A percentile compares a stretch with the other conserved stretches of the same genome.
These are phyloP conservation scores for Sebastolobus altivelis DNA, from an alignment of 2,797 vertebrate genomes.

Conservation along the genomic window DNA sequence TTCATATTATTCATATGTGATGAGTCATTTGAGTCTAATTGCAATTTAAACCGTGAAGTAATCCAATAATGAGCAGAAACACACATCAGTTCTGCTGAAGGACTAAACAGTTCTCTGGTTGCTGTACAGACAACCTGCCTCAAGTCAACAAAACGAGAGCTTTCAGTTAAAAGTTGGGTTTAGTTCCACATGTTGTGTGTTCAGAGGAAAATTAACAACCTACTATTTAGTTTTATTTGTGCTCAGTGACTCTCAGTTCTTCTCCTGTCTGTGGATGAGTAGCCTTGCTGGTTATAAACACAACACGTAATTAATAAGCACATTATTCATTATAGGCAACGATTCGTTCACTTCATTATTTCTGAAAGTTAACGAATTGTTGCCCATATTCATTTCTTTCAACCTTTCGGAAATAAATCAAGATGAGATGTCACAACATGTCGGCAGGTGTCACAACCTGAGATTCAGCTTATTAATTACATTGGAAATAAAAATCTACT, in stretches of 20 bases:
- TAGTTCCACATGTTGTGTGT: too few relatives aligned
- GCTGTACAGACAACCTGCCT: background rate
- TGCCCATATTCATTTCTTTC: background rate
- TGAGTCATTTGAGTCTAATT: constrained; percentile 37
- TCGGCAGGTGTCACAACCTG: background rate
- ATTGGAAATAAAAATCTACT: background rate
- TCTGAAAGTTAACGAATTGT: background rate
- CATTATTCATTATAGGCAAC: background rate
- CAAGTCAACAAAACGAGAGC: background rate
- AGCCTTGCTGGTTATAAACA: background rate
- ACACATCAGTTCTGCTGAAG: background rate
- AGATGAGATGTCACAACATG: too few relatives aligned
- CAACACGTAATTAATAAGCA: background rate
- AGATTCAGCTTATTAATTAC: background rate
- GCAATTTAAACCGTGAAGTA: constrained; percentile 36
- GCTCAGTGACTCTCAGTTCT: too few relatives aligned
- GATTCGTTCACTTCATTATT: background rate
- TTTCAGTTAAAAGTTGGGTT: background rate
- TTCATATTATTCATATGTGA: constrained; percentile 8
- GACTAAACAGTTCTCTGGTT: background rate
- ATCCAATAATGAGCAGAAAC: constrained; percentile 46
- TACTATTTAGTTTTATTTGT: too few relatives aligned
- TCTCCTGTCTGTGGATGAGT: too few relatives aligned
- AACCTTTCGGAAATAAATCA: background rate
- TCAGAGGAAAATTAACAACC: background rate